Conservation (phyloP, 2,888 invertebrate species). For the Orthosia incerta region DNA sequence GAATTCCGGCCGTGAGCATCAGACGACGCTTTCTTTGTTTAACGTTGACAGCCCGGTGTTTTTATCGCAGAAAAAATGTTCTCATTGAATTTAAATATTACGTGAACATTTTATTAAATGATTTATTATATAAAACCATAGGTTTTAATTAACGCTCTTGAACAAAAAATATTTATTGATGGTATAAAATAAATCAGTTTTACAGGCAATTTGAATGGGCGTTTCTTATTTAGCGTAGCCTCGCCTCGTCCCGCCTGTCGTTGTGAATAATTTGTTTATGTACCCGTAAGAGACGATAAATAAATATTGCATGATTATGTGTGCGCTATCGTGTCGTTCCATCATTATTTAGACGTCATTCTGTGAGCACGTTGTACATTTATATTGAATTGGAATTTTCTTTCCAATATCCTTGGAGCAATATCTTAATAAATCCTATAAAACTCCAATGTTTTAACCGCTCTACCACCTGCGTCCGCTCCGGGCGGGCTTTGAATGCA, state of each 20-base stretch:
- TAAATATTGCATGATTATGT: slow-evolving; percentile 52
- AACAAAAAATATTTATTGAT: slow-evolving; percentile 41
- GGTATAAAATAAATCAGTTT: slow-evolving; percentile 58
- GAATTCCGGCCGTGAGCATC: slow-evolving; percentile 77
- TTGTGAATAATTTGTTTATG: slow-evolving; percentile 53
- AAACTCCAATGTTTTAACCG: slow-evolving; percentile 90
- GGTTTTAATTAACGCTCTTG: slow-evolving; percentile 59
- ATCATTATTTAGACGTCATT: slow-evolving; percentile 67
- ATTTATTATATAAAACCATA: slow-evolving; percentile 51
- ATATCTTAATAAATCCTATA: slow-evolving; percentile 90
- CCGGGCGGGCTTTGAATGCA: slow-evolving; percentile 87
- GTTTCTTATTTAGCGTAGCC: slow-evolving; percentile 53
- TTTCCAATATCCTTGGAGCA: slow-evolving; percentile 85
- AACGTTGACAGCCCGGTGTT: slow-evolving; percentile 65
- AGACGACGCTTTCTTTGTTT: slow-evolving; percentile 72
- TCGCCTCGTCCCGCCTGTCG: slow-evolving; percentile 35
- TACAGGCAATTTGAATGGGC: slow-evolving; percentile 43
- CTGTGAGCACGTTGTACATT: slow-evolving; percentile 65
- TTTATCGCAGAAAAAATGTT: slow-evolving; percentile 53
- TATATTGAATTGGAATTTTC: slow-evolving; percentile 77
- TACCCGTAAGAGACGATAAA: slow-evolving; percentile 45
- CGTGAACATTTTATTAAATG: slow-evolving; percentile 48
- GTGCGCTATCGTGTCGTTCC: slow-evolving; percentile 57
- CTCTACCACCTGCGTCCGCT: slow-evolving; percentile 86
- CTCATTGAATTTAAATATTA: slow-evolving; percentile 66